Base-by-base conservation (phyloP, 2,113 vertebrate species). In the Illadopsis cleaveri region DNA sequence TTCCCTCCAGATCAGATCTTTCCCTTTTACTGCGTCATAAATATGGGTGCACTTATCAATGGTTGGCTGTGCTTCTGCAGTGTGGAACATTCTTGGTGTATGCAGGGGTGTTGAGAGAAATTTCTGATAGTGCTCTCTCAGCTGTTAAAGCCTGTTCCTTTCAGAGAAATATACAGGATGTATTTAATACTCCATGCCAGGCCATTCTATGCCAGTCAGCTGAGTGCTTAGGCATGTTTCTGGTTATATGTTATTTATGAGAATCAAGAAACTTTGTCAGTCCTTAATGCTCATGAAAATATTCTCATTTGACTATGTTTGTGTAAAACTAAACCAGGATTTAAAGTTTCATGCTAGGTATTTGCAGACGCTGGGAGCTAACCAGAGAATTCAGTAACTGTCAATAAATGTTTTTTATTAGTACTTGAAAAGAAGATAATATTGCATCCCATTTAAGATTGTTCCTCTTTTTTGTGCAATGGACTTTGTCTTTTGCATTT, bases 231-330 rank as follows among this genome's bases (percentile, higher is more conserved):
- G 28, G 14, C 14, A 5, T 25, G 9, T 50, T 25, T 45, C 35
- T 33, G 12, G 3, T 3, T 42, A 1, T 11, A 13, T 6, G 16
- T 28, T 50, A 11, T 56, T 69, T 37, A 5, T 12, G 15, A 57
- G 8, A 14, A 35, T 30, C 0, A 8, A 51, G 35, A 54, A 75
- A 42, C 10, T 22, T 37, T 0, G 0, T 5, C 30, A 48, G 14
- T 69, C 20, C 22, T 12, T 45, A 11, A 19, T 4, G 19, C 35
- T 82, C 5, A 2, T 20, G 35, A 57, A 78, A 56, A 9, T 28
- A 5, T 33, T 72, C 22, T 40, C 15, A 25, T 57, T 69, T 40
- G 27, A 38, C 13, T n/a, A 7, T 10, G 13, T 23, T 57, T 33
- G 10, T 37, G 48, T 10, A 75, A 54, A 68, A 64, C 14, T 30